These are phyloP conservation scores for Vollenhovia emeryi DNA, from an alignment of 1,140 invertebrate species.

Conservation along the genomic window DNA sequence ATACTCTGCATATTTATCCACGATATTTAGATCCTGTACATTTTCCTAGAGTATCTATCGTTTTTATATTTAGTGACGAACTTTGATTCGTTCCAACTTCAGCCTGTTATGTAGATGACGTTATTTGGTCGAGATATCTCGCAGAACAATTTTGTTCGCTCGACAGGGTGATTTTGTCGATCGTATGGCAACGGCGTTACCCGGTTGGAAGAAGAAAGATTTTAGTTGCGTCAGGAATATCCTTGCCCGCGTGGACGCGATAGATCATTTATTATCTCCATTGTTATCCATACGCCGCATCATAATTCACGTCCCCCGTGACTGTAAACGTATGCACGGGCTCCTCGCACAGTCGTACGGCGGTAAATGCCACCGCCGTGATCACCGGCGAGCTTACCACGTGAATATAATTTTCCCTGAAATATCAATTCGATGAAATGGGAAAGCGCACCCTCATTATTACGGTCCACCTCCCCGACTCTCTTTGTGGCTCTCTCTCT, in stretches of 20 bases:
- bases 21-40: too few species aligned
- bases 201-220: not conserved
- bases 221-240: constrained; percentile 20
- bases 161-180: not conserved
- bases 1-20: too few species aligned
- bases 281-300: constrained; percentile 33
- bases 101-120: too few species aligned
- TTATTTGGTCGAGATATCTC: too few species aligned
- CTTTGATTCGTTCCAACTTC: not conserved
- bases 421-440: constrained; percentile 40
- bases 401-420: constrained; percentile 35
- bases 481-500: constrained; percentile 16
- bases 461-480: not conserved
- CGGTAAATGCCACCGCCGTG: not conserved
- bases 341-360: not conserved
- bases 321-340: constrained; percentile 31
- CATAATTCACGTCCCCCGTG: constrained; percentile 54
- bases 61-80: not conserved
- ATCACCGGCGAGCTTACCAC: not conserved
- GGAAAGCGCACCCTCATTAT: constrained; percentile 39
- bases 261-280: constrained; percentile 45
- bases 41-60: not conserved
- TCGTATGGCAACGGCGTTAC: not conserved
- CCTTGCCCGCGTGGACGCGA: not conserved
- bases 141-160: not conserved